phyloP scores from a whole-genome alignment of 37 sponge, comb jelly and placozoan species.

The Mnemiopsis leidyi region DNA sequence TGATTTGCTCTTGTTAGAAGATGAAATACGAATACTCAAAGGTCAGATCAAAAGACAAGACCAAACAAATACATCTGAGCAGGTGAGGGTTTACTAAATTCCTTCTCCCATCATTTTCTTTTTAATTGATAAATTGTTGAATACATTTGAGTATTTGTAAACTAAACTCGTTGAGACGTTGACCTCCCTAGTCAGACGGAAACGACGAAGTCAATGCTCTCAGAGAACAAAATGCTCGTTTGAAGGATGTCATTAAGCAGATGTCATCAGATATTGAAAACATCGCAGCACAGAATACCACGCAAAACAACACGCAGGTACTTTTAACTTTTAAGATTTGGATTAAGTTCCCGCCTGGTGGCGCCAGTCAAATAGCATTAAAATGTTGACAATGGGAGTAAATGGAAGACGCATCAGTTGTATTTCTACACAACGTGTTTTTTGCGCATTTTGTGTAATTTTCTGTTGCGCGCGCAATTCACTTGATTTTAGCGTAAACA shows the following conservation, averaged over 20 bases:
- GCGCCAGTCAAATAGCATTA: background rate
- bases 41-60: background rate
- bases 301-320: background rate
- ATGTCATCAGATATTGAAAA: slow-evolving; percentile 41
- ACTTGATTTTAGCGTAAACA: too few species aligned
- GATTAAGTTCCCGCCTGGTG: background rate
- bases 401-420: background rate
- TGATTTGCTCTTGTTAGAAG: background rate
- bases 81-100: background rate
- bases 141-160: too few species aligned
- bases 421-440: background rate
- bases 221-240: slow-evolving; percentile 10
- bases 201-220: background rate
- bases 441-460: background rate
- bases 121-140: too few species aligned
- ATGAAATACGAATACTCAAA: background rate
- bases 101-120: background rate
- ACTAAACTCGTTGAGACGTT: too few species aligned
- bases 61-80: background rate
- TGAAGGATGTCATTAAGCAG: slow-evolving; percentile 44
- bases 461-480: background rate
- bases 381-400: background rate
- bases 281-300: background rate
- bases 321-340: too few species aligned
- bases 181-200: background rate